Percentiles rank a stretch among this genome's conserved stretches.
phyloP scores from a whole-genome alignment of 2,797 vertebrate genomes.

The Margarornis squamiger region DNA sequence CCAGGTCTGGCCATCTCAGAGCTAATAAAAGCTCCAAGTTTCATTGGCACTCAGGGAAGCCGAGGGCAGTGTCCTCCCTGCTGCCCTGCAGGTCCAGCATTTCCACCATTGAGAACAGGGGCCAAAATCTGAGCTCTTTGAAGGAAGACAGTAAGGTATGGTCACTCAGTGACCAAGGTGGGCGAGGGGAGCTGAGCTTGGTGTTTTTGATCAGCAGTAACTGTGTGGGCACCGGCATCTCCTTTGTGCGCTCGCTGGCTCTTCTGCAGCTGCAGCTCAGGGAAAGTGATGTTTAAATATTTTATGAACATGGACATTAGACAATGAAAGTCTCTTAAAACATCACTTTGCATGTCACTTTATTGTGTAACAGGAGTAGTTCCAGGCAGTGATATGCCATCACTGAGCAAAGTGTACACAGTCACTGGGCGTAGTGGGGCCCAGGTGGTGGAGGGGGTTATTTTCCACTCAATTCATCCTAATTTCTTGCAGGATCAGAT shows the following conservation, averaged over 20 bases:
- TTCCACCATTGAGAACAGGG: fast-evolving
- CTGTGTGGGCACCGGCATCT: background rate
- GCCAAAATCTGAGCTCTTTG: fast-evolving
- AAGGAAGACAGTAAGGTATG: background rate
- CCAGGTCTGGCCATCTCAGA: background rate
- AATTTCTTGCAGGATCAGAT: background rate
- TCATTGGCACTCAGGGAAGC: fast-evolving
- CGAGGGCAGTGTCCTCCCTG: fast-evolving
- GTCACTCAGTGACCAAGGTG: fast-evolving
- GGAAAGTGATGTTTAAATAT: background rate
- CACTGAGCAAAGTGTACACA: fast-evolving
- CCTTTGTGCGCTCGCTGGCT: fast-evolving
- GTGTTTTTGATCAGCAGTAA: fast-evolving
- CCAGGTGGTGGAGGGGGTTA: fast-evolving
- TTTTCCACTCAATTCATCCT: background rate
- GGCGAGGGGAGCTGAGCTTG: fast-evolving
- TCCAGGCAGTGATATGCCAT: background rate
- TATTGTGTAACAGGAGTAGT: background rate
- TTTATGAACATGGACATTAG: background rate
- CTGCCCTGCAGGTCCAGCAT: background rate
- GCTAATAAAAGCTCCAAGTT: background rate
- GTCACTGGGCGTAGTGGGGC: background rate
- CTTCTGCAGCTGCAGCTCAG: background rate
- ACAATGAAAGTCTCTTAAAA: background rate
- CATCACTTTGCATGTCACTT: background rate